Base-by-base conservation (phyloP, 2,888 invertebrate species). In the Orthosia incerta region DNA sequence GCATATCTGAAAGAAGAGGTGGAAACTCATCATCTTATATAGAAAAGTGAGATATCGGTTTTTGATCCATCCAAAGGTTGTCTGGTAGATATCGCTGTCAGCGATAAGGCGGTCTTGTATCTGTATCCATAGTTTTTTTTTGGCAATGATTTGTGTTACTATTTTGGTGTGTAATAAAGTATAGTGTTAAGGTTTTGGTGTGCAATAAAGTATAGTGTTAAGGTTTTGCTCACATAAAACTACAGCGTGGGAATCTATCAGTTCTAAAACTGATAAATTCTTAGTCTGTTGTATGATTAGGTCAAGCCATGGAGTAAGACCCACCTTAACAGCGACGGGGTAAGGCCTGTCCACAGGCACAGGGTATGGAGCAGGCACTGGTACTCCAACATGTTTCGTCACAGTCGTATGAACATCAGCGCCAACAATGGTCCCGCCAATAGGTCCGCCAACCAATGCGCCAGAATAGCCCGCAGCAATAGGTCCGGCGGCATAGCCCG, bases 351-450 rank as follows among this genome's bases (percentile, higher is more conserved):
- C 96, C 0, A 96, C 95, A 15, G 96, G 92, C 0, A 96, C 96
- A 5, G 96, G 95, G 74, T 95, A 96, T 2, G 96, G 96, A 1
- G 96, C 96, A 0, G 96, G 95, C 0, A 96, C 94, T 0, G 96
- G 96, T 0, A 96, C 94, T 2, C 96, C 96, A 5, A 96, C 92
- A 78, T 96, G 96, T 81, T 95, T 95, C 18, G 96, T 96, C 9
- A 96, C 95, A 0, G 96, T 96, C 0, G 96, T 96, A 78, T 96
- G 96, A 1, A 96, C 94, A 76, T 96, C 94, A 64, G 96, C 96
- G 0, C 96, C 96, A 0, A 96, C 93, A 2, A 96, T 89, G 0
- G 93, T 80, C 3, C 89, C 91, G 1, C 86, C 82, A 60, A 75
- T 56, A 4, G 65, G 72, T 16, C 86, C 80, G 15, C 75, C 76